These are phyloP conservation scores for Cydia pomonella DNA, from an alignment of 1,140 invertebrate genomes.

Conservation along the genomic window DNA sequence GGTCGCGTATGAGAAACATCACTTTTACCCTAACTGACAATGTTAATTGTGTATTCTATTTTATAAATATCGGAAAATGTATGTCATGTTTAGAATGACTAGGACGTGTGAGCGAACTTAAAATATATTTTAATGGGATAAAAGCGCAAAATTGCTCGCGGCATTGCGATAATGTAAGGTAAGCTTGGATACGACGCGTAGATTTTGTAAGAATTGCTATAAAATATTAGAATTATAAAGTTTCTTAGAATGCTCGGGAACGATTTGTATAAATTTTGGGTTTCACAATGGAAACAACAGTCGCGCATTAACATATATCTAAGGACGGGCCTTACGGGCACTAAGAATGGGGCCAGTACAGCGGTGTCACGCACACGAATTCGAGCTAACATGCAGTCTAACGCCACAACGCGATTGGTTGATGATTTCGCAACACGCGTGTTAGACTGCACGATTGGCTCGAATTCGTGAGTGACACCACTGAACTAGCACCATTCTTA, in stretches of 20 bases:
- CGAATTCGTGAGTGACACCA: too few relatives aligned
- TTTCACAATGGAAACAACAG: too few relatives aligned
- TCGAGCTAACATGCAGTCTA: too few relatives aligned
- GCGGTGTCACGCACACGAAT: too few relatives aligned
- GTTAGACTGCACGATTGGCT: too few relatives aligned
- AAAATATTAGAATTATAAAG: conserved; percentile 33
- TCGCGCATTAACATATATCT: too few relatives aligned
- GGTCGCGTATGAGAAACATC: background rate
- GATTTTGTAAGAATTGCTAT: conserved; percentile 51
- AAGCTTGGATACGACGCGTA: conserved; percentile 38
- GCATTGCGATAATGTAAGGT: conserved; percentile 4
- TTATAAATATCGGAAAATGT: background rate
- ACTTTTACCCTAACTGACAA: background rate
- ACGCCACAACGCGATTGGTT: too few relatives aligned
- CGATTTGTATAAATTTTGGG: background rate
- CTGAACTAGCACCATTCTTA: too few relatives aligned
- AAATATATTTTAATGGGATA: background rate
- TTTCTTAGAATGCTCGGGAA: conserved; percentile 13
- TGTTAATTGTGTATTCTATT: background rate
- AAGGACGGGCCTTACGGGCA: too few relatives aligned
- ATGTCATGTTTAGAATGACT: background rate
- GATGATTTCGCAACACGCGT: too few relatives aligned
- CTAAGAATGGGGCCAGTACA: too few relatives aligned
- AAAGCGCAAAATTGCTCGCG: conserved; percentile 8
- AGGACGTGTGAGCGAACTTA: background rate